Conservation (phyloP, 2,113 vertebrate species). For the Syngnathus typhle region DNA sequence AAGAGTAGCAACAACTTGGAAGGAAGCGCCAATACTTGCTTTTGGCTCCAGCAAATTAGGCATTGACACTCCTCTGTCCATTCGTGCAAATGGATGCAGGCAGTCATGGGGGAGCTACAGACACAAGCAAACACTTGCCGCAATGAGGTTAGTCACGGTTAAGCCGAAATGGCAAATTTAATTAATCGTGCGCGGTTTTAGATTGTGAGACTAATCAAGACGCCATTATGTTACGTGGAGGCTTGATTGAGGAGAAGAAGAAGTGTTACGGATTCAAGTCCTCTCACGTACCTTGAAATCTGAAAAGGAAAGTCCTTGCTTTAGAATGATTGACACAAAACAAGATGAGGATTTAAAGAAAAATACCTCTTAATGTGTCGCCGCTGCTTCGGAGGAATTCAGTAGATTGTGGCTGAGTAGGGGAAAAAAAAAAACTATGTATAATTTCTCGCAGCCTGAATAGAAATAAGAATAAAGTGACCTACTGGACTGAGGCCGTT, state of each 20-base stretch:
- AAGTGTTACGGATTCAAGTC: not conserved
- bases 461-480: not conserved
- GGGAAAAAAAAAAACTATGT: not conserved
- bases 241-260: not conserved
- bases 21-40: slow-evolving; percentile 76
- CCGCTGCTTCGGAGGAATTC: slow-evolving; percentile 84
- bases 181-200: not conserved
- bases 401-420: slow-evolving; percentile 76
- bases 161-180: slow-evolving; percentile 3
- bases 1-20: not conserved
- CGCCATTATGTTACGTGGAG: not conserved
- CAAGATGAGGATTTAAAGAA: not conserved
- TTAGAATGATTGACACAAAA: not conserved
- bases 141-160: slow-evolving; percentile 18
- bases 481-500: slow-evolving; percentile 83
- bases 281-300: slow-evolving; percentile 84
- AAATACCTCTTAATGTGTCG: slow-evolving; percentile 76
- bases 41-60: slow-evolving; percentile 98
- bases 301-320: slow-evolving; percentile 57
- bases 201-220: not conserved
- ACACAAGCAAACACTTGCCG: slow-evolving; percentile 69
- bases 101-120: slow-evolving; percentile 79
- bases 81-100: slow-evolving; percentile 79
- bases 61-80: slow-evolving; percentile 95
- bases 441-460: not conserved